Conservation (phyloP, 2,113 vertebrate genomes). For the Formicarius rufipectus region DNA sequence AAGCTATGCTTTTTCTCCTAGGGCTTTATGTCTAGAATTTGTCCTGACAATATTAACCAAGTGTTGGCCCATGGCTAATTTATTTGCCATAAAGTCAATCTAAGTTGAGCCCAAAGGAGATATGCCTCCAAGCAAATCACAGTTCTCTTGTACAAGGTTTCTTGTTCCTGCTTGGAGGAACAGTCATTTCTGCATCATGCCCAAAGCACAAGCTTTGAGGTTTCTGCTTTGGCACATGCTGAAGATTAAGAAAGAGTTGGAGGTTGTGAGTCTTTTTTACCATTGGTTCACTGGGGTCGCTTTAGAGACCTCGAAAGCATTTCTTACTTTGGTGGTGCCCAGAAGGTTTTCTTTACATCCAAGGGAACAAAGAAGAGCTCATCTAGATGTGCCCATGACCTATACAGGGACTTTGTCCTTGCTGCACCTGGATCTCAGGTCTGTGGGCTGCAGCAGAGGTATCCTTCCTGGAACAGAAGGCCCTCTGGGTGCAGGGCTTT, state of each 20-base stretch:
- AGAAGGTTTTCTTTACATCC: background rate
- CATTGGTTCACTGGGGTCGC: accelerated
- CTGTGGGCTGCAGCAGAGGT: background rate
- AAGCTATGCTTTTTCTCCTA: background rate
- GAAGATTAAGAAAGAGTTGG: background rate
- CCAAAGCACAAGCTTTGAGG: background rate
- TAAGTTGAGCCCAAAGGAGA: background rate
- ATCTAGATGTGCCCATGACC: accelerated
- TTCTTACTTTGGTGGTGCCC: background rate
- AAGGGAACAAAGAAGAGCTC: background rate
- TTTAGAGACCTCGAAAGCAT: background rate
- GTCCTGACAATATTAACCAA: background rate
- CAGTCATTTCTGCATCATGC: background rate
- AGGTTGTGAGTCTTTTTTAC: background rate
- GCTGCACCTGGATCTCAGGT: background rate
- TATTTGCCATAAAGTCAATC: background rate
- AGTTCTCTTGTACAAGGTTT: background rate
- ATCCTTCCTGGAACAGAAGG: background rate
- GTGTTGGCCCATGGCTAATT: background rate
- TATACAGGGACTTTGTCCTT: background rate
- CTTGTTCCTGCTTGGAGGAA: background rate
- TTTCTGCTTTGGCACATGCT: background rate
- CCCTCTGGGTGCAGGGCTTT: too few species aligned
- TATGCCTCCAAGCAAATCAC: background rate
- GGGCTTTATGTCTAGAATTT: background rate